Evolutionary conservation across 2,797 vertebrate species (phyloP), one percentile per base, ranked within the genome.

Genomic region (Setipinna tenuifilis): DNA sequence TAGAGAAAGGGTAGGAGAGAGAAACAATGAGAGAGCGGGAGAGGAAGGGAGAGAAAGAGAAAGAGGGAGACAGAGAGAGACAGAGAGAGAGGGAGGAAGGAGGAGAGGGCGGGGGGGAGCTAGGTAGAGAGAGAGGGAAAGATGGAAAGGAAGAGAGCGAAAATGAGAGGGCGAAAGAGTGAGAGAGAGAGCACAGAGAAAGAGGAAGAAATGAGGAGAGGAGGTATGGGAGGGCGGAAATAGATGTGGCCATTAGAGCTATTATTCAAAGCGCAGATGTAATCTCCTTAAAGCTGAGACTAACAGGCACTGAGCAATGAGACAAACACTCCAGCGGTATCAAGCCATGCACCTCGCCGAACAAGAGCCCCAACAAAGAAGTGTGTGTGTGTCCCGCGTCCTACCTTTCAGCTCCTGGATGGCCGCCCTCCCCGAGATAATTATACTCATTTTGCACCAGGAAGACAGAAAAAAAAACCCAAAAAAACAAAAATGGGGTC

Each of bases 261-360:
- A 88, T 90, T 88, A 92, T 87, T 84, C 84, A 89, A 83, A 90
- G 83, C 25, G 11, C 48, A 88, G 82, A 87, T 90, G 88, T 92
- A 87, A 91, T 93, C 89, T 92, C 89, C 91, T 92, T 85, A 89
- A 91, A 90, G 87, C 91, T 87, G 71, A 85, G 16, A 87, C 89
- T 87, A 86, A 88, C 83, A 90, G 87, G 83, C 23, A 83, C 59
- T 86, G 85, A 84, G 86, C 81, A 80, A 86, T 90, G 88, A 87
- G 65, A 59, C 88, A 90, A 87, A 87, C 87, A 90, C 88, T 87
- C 87, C 82, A 84, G 50, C 59, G 80, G 62, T 83, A 83, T 83
- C 54, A 61, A 80, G 59, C 83, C 65, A 50, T 28, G 31, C 41
- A n/a, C 28, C 11, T 10, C 10, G 5, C 2, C 68, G 75, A 84